Evolutionary conservation across 2,888 invertebrate genomes (phyloP), one percentile per base, ranked within the genome.

Genomic region (Brachyptera putata): DNA sequence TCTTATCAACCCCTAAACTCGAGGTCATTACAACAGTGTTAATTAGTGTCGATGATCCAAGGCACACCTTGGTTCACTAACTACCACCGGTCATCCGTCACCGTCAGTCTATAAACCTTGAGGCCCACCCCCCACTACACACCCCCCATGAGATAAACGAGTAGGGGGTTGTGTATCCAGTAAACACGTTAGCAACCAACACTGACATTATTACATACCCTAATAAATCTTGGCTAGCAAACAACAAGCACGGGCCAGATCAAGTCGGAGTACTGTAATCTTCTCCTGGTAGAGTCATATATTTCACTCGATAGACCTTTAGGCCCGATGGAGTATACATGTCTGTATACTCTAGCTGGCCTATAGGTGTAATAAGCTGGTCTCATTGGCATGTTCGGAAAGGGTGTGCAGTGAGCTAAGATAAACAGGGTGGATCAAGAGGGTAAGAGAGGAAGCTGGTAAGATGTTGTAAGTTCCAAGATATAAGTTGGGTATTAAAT

Each of bases 121-220:
- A 16, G 26, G 49, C 26, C 49, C 49, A 50, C 30, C 49, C 49
- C 25, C 49, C 49, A 50, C 49, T 50, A 50, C n/a, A 50, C 49
- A 7, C 16, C n/a, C 21, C 18, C 41, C 41, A 3, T 7, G 18
- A 11, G 18, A 18, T 16, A 13, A 21, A 16, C 41, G 3, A 41
- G 41, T n/a, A n/a, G n/a, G n/a, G n/a, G n/a, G n/a, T n/a, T n/a
- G n/a, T n/a, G n/a, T n/a, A n/a, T n/a, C n/a, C n/a, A 22, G 43
- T 43, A 43, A 43, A 43, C 43, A 30, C 49, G 49, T 26, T 50
- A 24, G 26, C 26, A 25, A 18, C 11, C 16, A 43, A 18, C 18
- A 18, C 18, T 43, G 43, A n/a, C n/a, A n/a, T n/a, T 11, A 43
- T 50, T 26, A 26, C 49, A 5, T 7, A 50, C 49, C 49, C 49